A percentile compares a stretch with the other conserved stretches of the same genome.
Evolutionary conservation across 2,113 vertebrate genomes (phyloP).

Genomic region (Mormyrus iriodes): DNA sequence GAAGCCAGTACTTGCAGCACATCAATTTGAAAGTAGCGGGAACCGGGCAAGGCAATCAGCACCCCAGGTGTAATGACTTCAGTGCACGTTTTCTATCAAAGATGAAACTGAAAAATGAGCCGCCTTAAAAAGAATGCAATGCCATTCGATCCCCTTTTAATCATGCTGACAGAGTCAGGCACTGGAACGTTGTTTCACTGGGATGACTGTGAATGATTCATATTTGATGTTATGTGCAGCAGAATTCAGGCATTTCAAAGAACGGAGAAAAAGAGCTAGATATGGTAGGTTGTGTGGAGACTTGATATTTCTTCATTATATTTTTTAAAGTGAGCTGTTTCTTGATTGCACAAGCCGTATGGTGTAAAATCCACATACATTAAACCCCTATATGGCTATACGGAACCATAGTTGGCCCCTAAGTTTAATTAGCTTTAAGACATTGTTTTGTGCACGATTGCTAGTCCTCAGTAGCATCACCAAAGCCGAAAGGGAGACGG

Average conservation of each 20-base stretch:
- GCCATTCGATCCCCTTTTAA: slow-evolving; percentile 23
- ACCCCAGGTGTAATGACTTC: background rate
- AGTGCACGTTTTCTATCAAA: slow-evolving; percentile 14
- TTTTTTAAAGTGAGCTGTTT: slow-evolving; percentile 13
- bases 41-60: background rate
- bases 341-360: background rate
- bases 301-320: background rate
- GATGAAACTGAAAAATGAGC: slow-evolving; percentile 26
- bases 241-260: slow-evolving; percentile 6
- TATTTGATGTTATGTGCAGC: slow-evolving; percentile 20
- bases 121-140: slow-evolving; percentile 20
- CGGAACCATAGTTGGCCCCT: background rate
- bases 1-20: background rate
- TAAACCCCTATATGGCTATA: background rate
- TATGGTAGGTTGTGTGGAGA: background rate
- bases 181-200: slow-evolving; percentile 13
- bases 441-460: slow-evolving; percentile 2
- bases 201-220: slow-evolving; percentile 21
- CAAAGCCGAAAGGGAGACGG: background rate
- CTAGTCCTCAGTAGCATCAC: background rate
- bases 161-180: slow-evolving; percentile 20
- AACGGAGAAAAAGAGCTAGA: background rate
- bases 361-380: background rate
- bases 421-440: slow-evolving; percentile 6
- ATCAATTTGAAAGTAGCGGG: background rate